Conservation (phyloP, 2,113 vertebrate species). For the Myocastor coypus region DNA sequence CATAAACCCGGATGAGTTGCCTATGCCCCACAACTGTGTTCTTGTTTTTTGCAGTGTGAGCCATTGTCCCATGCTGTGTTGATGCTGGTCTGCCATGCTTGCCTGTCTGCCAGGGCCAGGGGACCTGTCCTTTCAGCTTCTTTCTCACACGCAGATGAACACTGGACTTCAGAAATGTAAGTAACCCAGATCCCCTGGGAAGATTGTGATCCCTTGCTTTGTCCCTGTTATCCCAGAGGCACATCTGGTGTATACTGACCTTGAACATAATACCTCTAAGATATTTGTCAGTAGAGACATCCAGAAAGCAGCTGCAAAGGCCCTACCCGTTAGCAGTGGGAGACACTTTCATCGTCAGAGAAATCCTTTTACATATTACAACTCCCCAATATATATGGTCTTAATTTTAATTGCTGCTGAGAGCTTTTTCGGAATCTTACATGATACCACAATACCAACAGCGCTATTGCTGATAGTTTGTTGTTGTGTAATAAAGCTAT, state of each 20-base stretch:
- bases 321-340: neutral
- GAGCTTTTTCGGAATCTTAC: neutral
- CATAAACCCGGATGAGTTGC: constrained; percentile 35
- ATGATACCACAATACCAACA: no score
- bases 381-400: neutral
- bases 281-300: constrained; percentile 59
- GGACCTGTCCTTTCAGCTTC: constrained; percentile 99
- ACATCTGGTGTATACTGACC: constrained; percentile 68
- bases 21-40: constrained; percentile 80
- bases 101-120: constrained; percentile 99
- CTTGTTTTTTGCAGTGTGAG: constrained; percentile 92
- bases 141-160: constrained; percentile 99
- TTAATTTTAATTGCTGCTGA: constrained; percentile 32
- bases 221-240: constrained; percentile 68
- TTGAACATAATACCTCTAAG: constrained; percentile 72
- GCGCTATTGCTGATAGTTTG: neutral
- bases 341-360: neutral
- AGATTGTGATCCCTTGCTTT: constrained; percentile 80
- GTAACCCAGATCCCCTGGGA: constrained; percentile 85
- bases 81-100: constrained; percentile 98
- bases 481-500: neutral
- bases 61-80: constrained; percentile 95
- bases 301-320: constrained; percentile 58
- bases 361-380: constrained; percentile 13
- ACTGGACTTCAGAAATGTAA: constrained; percentile 99